phyloP scores from a whole-genome alignment of 2,888 invertebrate species.

The Tryphoninae sp. region DNA sequence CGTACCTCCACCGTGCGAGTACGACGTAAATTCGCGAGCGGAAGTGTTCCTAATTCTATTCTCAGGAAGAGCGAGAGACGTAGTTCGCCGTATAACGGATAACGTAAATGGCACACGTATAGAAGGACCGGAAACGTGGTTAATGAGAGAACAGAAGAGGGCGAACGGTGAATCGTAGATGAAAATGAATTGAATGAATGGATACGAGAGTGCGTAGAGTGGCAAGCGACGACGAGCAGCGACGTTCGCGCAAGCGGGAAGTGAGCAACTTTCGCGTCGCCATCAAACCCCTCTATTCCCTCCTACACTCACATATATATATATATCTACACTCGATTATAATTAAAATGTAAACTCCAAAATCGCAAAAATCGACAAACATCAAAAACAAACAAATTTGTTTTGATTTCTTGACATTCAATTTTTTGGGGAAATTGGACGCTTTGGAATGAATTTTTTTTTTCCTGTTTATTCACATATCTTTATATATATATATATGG shows the following conservation, averaged over 20 bases:
- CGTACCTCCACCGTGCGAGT: conserved; percentile 14
- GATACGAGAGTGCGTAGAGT: conserved; percentile 73
- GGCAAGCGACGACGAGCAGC: conserved; percentile 58
- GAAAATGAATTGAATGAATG: conserved; percentile 81
- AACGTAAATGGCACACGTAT: conserved; percentile 49
- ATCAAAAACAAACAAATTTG: too few relatives aligned
- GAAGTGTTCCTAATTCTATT: conserved; percentile 59
- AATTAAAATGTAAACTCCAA: too few relatives aligned
- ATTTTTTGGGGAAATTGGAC: too few relatives aligned
- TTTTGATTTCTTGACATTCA: too few relatives aligned
- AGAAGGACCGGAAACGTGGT: conserved; percentile 75
- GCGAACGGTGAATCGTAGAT: conserved; percentile 78
- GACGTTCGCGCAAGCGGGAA: conserved; percentile 79
- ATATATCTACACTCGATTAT: too few relatives aligned
- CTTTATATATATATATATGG: not conserved
- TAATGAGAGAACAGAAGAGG: conserved; percentile 79
- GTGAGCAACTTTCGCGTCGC: conserved; percentile 76
- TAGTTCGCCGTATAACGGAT: conserved; percentile 12
- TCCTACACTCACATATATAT: not conserved
- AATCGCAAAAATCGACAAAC: too few relatives aligned
- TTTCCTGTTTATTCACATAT: too few relatives aligned
- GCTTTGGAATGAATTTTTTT: too few relatives aligned
- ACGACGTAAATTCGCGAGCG: conserved; percentile 39
- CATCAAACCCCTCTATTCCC: conserved; percentile 47
- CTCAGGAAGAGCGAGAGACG: conserved; percentile 34